A percentile compares a stretch with the other conserved stretches of the same genome.
These are phyloP conservation scores for Struthidea cinerea DNA, from an alignment of 2,113 vertebrate species.

Conservation along the genomic window DNA sequence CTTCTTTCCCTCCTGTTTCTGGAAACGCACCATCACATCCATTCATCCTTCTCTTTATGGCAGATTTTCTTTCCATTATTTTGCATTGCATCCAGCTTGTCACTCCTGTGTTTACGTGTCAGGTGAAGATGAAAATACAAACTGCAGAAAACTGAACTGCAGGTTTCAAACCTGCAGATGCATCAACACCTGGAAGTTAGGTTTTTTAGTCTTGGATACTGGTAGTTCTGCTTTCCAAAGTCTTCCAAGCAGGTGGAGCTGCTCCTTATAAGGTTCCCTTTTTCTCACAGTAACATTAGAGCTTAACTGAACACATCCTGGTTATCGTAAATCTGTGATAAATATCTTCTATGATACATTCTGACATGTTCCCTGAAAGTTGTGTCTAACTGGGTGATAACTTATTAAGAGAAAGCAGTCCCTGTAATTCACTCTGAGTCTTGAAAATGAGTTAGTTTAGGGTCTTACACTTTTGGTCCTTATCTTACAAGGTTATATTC, in stretches of 20 bases:
- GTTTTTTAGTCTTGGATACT: neutral
- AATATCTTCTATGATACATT: neutral
- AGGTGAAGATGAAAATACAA: neutral
- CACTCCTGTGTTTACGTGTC: rapidly evolving
- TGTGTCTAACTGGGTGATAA: neutral
- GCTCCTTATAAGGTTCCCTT: neutral
- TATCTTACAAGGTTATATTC: neutral
- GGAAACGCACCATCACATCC: neutral
- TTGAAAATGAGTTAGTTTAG: neutral
- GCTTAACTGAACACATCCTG: neutral
- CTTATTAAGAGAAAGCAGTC: neutral
- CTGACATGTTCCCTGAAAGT: neutral
- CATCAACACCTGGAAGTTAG: neutral
- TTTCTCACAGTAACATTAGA: neutral
- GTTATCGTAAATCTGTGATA: neutral
- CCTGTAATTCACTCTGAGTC: neutral
- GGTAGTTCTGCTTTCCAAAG: neutral
- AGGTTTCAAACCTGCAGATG: neutral
- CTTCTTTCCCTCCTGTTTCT: neutral
- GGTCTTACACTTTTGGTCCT: neutral
- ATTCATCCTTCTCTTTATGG: neutral
- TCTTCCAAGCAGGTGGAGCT: neutral
- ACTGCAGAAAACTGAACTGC: neutral
- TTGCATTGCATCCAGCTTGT: neutral
- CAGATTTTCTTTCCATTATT: neutral